Percentiles rank a stretch among this genome's conserved stretches.
These are phyloP conservation scores for Lepidurus couesii DNA, from an alignment of 1,140 invertebrate genomes.

Conservation along the genomic window DNA sequence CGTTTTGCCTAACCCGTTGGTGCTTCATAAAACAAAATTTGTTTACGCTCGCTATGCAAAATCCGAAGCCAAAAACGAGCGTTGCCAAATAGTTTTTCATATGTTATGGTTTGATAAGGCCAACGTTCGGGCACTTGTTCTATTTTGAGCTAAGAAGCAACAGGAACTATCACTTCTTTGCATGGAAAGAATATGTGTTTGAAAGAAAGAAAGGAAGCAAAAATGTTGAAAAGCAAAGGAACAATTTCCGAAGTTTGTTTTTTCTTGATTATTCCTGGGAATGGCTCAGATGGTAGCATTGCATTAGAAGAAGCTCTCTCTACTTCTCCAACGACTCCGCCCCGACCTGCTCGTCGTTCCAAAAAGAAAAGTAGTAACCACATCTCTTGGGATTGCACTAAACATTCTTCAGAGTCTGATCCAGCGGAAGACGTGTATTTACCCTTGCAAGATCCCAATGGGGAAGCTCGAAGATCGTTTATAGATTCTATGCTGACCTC, in stretches of 20 bases:
- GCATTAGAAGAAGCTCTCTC: background rate
- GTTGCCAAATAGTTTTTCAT: background rate
- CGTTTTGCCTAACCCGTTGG: background rate
- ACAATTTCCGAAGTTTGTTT: constrained; percentile 15
- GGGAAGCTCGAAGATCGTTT: background rate
- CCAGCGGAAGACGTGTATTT: background rate
- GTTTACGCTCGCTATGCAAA: background rate
- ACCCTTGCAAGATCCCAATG: constrained; percentile 2
- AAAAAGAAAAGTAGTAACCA: background rate
- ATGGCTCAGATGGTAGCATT: background rate
- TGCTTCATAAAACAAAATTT: background rate
- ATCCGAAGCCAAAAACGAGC: background rate
- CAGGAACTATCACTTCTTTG: background rate
- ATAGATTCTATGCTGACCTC: constrained; percentile 3
- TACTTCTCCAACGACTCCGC: background rate
- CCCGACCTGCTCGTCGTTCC: background rate
- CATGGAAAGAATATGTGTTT: background rate
- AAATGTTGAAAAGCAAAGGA: background rate
- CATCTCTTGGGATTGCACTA: constrained; percentile 10
- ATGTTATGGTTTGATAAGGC: background rate
- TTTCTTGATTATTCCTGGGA: background rate
- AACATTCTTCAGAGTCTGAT: background rate
- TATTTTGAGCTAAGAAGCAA: background rate
- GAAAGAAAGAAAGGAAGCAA: background rate
- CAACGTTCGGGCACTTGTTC: background rate